Evolutionary conservation across 2,113 vertebrate genomes (phyloP), one percentile per base, ranked within the genome.

Genomic region (Lophotis ruficrista): DNA sequence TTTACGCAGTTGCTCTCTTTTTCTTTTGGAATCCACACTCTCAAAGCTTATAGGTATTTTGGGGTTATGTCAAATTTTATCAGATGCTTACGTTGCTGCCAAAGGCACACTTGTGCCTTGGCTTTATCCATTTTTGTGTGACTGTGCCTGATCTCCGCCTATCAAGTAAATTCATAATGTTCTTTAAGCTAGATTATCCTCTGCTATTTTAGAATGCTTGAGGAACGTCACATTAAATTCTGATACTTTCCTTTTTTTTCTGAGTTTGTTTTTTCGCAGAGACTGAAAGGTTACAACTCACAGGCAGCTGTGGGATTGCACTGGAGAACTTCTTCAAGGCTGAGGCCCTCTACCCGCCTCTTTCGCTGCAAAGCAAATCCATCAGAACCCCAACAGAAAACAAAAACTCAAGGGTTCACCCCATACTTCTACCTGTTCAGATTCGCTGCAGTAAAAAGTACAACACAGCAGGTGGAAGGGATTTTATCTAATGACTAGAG

Each of bases 141-240:
- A 38, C 61, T 84, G 51, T 4, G n/a, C 72, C 80, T 87, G 41
- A 61, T 86, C 82, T 66, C 47, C 53, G 71, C 37, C 47, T n/a
- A 47, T 65, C 54, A 61, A 72, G 90, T 20, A 94, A 89, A 89
- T 68, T 68, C 7, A n/a, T 65, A n/a, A 73, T 7, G 38, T 80
- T 83, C 38, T 92, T 85, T 73, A 90, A 92, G 18, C 10, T 61
- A 86, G 58, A 87, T 90, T 92, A 82, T 88, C 33, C 87, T 91
- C 78, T 71, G 58, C 61, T 90, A 64, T 22, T 95, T 93, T 56
- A 66, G 90, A 95, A 81, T 58, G 45, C 61, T 25, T 73, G 45
- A 82, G 60, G 61, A 86, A 86, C n/a, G 79, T 90, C 86, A 92
- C 5, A 2, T 50, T 80, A 87, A 89, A 90, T 48, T 56, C 70